A percentile compares a stretch with the other conserved stretches of the same genome.
phyloP scores from a whole-genome alignment of 2,888 invertebrate genomes.

The Capitulum mitella region DNA sequence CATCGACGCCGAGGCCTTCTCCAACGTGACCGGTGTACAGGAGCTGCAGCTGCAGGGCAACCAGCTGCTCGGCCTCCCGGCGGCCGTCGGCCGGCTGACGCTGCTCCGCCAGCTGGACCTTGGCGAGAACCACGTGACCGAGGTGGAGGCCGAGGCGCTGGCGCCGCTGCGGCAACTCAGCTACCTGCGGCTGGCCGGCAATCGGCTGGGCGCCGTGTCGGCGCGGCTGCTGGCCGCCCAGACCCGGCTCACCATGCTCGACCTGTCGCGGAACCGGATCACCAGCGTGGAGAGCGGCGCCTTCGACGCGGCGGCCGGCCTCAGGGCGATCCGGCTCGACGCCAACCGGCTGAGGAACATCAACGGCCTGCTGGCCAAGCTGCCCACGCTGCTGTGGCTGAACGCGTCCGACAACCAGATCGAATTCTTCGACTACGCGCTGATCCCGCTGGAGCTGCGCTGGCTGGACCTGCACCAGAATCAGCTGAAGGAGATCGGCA shows the following conservation, averaged over 20 bases:
- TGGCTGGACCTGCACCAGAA: slow-evolving; percentile 88
- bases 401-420: slow-evolving; percentile 87
- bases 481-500: slow-evolving; percentile 65
- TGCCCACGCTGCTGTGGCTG: slow-evolving; percentile 74
- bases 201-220: slow-evolving; percentile 42
- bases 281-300: slow-evolving; percentile 60
- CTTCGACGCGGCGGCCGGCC: slow-evolving; percentile 67
- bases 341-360: slow-evolving; percentile 75
- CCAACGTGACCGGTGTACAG: slow-evolving; percentile 81
- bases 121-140: slow-evolving; percentile 79
- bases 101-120: slow-evolving; percentile 79
- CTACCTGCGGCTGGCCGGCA: slow-evolving; percentile 44
- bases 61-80: slow-evolving; percentile 67
- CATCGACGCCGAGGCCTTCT: slow-evolving; percentile 78
- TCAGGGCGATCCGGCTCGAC: slow-evolving; percentile 79
- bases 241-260: slow-evolving; percentile 62
- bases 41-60: slow-evolving; percentile 86
- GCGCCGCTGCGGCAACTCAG: slow-evolving; percentile 66
- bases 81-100: slow-evolving; percentile 75
- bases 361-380: slow-evolving; percentile 72
- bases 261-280: slow-evolving; percentile 76
- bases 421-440: slow-evolving; percentile 78
- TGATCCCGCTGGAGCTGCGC: slow-evolving; percentile 71
- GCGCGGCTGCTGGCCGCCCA: slow-evolving; percentile 44
- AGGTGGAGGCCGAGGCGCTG: slow-evolving; percentile 72